phyloP scores from a whole-genome alignment of 1,140 invertebrate genomes.

The Drosophila santomea region DNA sequence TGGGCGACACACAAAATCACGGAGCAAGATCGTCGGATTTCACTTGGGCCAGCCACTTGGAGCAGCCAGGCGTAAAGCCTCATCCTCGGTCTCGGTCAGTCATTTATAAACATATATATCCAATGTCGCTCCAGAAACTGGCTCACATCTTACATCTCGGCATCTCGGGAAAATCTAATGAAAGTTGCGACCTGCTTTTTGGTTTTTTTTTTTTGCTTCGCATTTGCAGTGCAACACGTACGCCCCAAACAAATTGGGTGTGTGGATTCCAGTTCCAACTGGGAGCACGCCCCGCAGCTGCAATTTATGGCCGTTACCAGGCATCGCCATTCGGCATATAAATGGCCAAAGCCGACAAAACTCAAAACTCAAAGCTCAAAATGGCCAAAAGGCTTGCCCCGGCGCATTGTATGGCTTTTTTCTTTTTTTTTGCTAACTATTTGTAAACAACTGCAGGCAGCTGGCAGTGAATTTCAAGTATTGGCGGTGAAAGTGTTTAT shows the following conservation, averaged over 20 bases:
- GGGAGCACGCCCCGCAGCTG: constrained; percentile 54
- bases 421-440: constrained; percentile 35
- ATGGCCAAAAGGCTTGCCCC: constrained; percentile 55
- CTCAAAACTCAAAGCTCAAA: constrained; percentile 47
- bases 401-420: constrained; percentile 7
- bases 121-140: constrained; percentile 64
- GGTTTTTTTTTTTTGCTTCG: constrained; percentile 36
- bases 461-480: constrained; percentile 67
- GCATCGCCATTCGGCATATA: constrained; percentile 44
- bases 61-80: constrained; percentile 47
- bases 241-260: constrained; percentile 37
- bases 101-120: constrained; percentile 36
- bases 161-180: constrained; percentile 69
- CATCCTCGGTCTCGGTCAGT: constrained; percentile 29
- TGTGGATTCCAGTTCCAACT: constrained; percentile 26
- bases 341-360: constrained; percentile 59
- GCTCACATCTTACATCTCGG: constrained; percentile 24
- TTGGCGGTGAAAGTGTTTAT: constrained; percentile 77
- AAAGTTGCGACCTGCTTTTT: constrained; percentile 79
- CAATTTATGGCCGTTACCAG: constrained; percentile 60
- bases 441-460: constrained; percentile 62
- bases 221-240: constrained; percentile 69
- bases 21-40: constrained; percentile 46
- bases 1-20: constrained; percentile 81
- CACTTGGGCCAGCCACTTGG: constrained; percentile 42